Conservation (phyloP, 2,888 invertebrate species). For the Deilephila elpenor region DNA sequence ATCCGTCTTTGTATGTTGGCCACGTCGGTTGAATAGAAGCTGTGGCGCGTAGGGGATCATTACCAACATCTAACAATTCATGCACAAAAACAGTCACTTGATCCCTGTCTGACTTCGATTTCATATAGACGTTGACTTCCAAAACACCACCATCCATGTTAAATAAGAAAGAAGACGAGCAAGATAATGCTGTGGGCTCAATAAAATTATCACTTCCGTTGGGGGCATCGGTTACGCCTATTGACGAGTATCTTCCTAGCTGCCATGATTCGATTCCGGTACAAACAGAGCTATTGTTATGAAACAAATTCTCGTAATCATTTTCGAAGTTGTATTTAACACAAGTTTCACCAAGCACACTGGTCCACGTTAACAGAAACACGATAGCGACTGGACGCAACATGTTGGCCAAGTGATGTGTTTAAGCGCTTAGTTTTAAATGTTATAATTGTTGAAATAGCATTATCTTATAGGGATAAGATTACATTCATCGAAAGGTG, state of each 20-base stretch:
- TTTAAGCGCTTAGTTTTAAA: constrained; percentile 39
- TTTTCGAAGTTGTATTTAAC: constrained; percentile 43
- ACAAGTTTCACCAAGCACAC: constrained; percentile 39
- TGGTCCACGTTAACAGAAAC: constrained; percentile 22
- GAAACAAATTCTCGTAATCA: constrained; percentile 30
- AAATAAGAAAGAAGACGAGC: constrained; percentile 35
- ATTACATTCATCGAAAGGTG: constrained; percentile 44
- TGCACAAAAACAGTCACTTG: constrained; percentile 43
- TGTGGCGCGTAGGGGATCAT: neutral
- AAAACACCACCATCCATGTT: constrained; percentile 40
- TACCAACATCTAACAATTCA: constrained; percentile 30
- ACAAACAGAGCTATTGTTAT: constrained; percentile 31
- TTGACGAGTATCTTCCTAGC: constrained; percentile 34
- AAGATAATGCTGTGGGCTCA: constrained; percentile 34
- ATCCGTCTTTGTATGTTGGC: constrained; percentile 41
- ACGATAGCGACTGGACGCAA: constrained; percentile 24
- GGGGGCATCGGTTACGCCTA: constrained; percentile 30
- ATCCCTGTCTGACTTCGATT: constrained; percentile 37
- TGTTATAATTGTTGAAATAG: constrained; percentile 41
- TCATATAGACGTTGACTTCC: constrained; percentile 49
- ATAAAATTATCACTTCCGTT: constrained; percentile 35
- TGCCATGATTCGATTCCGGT: constrained; percentile 32
- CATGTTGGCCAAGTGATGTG: constrained; percentile 37
- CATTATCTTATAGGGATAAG: constrained; percentile 49
- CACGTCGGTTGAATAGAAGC: constrained; percentile 29